Percentiles rank a stretch among this genome's conserved stretches.
These are phyloP conservation scores for Alethe castanea DNA, from an alignment of 2,113 vertebrate genomes.

Conservation along the genomic window DNA sequence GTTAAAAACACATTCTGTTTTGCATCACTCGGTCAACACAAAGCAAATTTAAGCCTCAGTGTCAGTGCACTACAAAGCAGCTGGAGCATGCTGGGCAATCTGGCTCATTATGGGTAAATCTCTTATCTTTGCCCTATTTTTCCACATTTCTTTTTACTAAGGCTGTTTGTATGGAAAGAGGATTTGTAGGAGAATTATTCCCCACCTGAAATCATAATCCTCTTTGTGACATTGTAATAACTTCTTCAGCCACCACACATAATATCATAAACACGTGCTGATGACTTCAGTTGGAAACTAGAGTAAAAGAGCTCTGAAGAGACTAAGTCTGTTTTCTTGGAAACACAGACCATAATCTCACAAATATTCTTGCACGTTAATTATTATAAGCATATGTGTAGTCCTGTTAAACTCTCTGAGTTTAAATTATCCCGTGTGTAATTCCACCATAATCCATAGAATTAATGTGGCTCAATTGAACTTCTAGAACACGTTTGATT, in stretches of 20 bases:
- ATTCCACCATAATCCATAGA: conserved; percentile 16
- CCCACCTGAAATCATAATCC: conserved; percentile 53
- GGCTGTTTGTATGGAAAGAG: conserved; percentile 44
- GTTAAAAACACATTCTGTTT: neutral
- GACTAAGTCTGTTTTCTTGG: conserved; percentile 15
- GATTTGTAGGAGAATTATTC: conserved; percentile 44
- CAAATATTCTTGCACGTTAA: neutral
- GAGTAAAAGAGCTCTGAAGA: neutral
- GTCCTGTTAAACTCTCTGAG: neutral
- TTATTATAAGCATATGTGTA: conserved; percentile 38
- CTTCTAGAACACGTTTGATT: neutral
- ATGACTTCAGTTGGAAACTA: conserved; percentile 1
- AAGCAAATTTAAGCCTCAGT: neutral
- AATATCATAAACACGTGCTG: conserved; percentile 11
- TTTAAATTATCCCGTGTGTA: neutral
- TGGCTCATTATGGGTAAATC: conserved; percentile 38
- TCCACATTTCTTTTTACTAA: conserved; percentile 6
- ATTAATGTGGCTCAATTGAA: neutral
- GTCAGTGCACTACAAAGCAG: neutral
- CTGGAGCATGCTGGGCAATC: neutral
- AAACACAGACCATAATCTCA: neutral
- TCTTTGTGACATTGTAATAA: conserved; percentile 54
- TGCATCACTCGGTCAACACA: neutral
- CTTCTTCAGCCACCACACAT: conserved; percentile 33
- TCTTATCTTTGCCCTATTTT: conserved; percentile 55